Percentiles rank a stretch among this genome's conserved stretches.
Evolutionary conservation across 2,888 invertebrate species (phyloP).

Genomic region (Labia minor): DNA sequence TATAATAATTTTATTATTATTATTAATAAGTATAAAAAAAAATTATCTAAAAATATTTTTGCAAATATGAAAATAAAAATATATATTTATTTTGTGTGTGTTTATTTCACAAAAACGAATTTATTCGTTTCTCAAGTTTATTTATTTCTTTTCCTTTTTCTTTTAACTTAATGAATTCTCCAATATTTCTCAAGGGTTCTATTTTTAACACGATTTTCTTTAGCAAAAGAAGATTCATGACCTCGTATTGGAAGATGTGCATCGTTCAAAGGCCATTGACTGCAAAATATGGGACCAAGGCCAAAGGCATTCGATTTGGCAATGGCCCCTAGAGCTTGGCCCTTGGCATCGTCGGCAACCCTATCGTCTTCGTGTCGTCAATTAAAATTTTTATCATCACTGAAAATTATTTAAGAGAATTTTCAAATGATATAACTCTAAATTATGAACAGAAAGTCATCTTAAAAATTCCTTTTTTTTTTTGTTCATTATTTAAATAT

Average conservation of each 20-base stretch:
- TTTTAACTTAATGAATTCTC: not conserved
- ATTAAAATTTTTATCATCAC: not conserved
- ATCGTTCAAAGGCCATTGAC: conserved; percentile 5
- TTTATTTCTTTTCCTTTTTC: not conserved
- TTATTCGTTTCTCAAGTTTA: no score
- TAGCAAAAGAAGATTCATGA: not conserved
- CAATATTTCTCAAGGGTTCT: not conserved
- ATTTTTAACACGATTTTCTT: not conserved
- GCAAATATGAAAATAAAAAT: no score
- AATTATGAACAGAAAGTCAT: no score
- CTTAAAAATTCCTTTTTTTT: no score
- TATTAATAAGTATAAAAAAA: no score
- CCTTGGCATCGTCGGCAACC: not conserved
- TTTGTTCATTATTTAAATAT: no score
- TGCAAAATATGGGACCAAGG: conserved; percentile 13
- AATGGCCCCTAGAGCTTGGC: not conserved
- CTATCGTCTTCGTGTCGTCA: not conserved
- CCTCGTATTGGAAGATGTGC: not conserved
- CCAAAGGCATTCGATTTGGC: not conserved
- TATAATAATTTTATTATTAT: no score
- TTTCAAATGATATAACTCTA: no score
- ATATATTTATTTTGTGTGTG: no score
- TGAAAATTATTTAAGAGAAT: not conserved
- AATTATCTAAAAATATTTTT: no score
- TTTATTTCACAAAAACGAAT: no score